Base-by-base conservation (phyloP, 2,113 vertebrate genomes). In the Chitala chitala region DNA sequence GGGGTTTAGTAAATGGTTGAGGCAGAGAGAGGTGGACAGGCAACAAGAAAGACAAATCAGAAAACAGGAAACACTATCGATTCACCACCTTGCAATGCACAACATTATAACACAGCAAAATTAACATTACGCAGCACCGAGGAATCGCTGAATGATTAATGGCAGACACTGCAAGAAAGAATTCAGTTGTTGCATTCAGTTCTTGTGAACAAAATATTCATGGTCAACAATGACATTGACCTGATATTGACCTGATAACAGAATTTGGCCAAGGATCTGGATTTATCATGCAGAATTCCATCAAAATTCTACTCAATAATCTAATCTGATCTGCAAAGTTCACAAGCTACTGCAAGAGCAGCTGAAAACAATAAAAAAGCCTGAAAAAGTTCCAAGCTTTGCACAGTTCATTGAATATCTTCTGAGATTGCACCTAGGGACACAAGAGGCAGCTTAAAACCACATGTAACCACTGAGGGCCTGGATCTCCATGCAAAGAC, bases 1-100 rank as follows among this genome's bases (percentile, higher is more conserved):
- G 75, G 17, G 71, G 58, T 75, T 80, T 74, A 71, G 73, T 55
- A 72, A 31, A 79, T 50, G 73, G 51, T 40, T 31, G 46, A 24
- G 74, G 20, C 10, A 78, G 48, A 40, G 48, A 73, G 3, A 66
- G 1, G 31, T 0, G 20, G 26, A 33, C 51, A 46, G 38, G 66
- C 38, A 40, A 40, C 10, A 17, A 31, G 36, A 10, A 69, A 13
- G 40, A 42, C 56, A 3, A 76, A 58, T 29, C 33, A 7, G 4
- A 38, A 69, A 63, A 46, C 59, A 65, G 44, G 12, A 6, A 36
- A 63, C n/a, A 7, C 6, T 13, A 17, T 42, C 36, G n/a, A 22
- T 6, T 33, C 10, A 9, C 7, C 50, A 17, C 20, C 74, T 42
- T 17, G 38, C 12, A 53, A 36, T 1, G 38, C 5, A 17, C 54